Evolutionary conservation across 2,888 invertebrate species (phyloP).

Genomic region (Lepeophtheirus nordmannii): DNA sequence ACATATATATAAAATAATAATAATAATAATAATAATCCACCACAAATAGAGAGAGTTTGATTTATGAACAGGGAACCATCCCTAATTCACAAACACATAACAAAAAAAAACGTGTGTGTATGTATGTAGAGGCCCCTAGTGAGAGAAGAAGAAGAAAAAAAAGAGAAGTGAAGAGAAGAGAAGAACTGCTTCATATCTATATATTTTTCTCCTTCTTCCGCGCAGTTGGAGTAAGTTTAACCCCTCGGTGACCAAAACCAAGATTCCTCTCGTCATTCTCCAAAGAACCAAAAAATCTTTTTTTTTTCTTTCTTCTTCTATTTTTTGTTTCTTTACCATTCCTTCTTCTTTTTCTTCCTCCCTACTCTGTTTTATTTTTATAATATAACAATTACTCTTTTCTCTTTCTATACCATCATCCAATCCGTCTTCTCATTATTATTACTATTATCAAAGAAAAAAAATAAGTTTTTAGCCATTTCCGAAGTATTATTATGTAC

Average conservation of each 20-base stretch:
- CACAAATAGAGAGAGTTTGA: not conserved
- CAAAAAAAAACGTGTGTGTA: not conserved
- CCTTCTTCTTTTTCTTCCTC: not conserved
- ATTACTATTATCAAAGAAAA: not conserved
- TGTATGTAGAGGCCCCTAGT: conserved; percentile 1
- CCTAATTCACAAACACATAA: conserved; percentile 2
- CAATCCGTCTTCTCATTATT: not conserved
- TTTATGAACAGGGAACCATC: conserved; percentile 1
- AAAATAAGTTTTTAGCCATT: too few relatives aligned
- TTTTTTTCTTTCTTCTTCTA: not conserved
- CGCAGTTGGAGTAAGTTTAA: conserved; percentile 15
- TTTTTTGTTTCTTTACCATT: not conserved
- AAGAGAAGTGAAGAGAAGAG: not conserved
- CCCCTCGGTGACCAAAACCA: conserved; percentile 20
- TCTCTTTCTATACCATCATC: too few relatives aligned
- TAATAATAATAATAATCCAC: too few relatives aligned
- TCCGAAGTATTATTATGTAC: not conserved
- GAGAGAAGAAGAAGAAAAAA: not conserved
- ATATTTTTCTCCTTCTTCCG: not conserved
- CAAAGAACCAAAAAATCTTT: conserved; percentile 8
- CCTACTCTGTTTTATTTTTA: not conserved
- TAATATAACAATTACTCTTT: not conserved
- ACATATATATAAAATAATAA: too few relatives aligned
- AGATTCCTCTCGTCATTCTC: conserved; percentile 10
- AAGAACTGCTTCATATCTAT: too few relatives aligned